Evolutionary conservation across 2,797 vertebrate species (phyloP).

Genomic region (Poeciliopsis presidionis): DNA sequence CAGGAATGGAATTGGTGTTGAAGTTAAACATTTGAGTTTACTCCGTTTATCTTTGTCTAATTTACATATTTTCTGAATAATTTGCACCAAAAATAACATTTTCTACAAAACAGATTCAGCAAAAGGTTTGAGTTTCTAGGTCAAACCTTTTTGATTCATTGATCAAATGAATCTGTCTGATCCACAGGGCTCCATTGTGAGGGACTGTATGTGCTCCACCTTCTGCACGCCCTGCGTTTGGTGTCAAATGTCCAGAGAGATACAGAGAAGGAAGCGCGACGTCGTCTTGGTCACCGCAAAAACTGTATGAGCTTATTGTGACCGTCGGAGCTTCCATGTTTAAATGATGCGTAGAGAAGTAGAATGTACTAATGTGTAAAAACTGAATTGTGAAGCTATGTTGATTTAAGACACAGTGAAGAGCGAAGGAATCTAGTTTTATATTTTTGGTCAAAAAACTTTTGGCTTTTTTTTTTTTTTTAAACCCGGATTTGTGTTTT

Average conservation of each 20-base stretch:
- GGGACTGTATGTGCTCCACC: constrained; percentile 66
- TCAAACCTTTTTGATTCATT: too few relatives aligned
- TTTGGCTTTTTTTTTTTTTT: background rate
- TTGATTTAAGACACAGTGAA: background rate
- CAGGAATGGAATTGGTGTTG: background rate
- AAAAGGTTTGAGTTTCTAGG: background rate
- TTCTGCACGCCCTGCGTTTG: constrained; percentile 71
- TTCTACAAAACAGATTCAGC: background rate
- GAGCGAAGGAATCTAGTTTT: background rate
- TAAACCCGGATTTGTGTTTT: background rate
- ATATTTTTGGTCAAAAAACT: background rate
- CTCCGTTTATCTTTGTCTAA: background rate
- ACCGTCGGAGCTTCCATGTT: background rate
- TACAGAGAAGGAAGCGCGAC: constrained; percentile 58
- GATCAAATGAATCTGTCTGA: background rate
- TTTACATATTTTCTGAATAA: background rate
- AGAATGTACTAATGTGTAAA: background rate
- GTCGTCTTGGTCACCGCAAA: constrained; percentile 64
- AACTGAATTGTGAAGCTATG: background rate
- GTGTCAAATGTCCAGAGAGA: constrained; percentile 83
- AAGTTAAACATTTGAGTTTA: background rate
- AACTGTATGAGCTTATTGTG: constrained; percentile 21
- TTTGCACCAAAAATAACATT: background rate
- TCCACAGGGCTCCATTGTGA: constrained; percentile 69
- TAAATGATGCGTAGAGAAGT: background rate